Percentiles rank a stretch among this genome's conserved stretches.
Evolutionary conservation across 1,140 invertebrate genomes (phyloP).

Genomic region (Oryctes rhinoceros): DNA sequence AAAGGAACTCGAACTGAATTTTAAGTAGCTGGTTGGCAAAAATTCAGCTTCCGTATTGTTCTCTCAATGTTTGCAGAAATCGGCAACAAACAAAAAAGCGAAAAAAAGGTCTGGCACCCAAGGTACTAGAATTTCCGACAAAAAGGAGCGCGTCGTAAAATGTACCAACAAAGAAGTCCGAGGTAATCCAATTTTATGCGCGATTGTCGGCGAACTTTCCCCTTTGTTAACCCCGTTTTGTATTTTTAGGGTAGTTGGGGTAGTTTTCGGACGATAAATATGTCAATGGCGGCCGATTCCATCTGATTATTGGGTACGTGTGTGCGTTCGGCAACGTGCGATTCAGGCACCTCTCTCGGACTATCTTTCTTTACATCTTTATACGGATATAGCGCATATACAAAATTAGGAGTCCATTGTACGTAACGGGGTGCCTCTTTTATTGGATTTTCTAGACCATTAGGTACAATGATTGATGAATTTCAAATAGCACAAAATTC

Average conservation of each 20-base stretch:
- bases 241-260: constrained; percentile 6
- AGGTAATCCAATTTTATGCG: constrained; percentile 28
- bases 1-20: not conserved
- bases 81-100: not conserved
- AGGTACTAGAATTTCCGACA: constrained; percentile 3
- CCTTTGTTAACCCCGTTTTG: constrained; percentile 12
- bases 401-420: constrained; percentile 8
- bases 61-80: not conserved
- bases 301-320: not conserved
- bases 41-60: not conserved
- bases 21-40: not conserved
- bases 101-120: not conserved
- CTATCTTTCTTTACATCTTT: constrained; percentile 2
- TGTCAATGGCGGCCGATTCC: constrained; percentile 1
- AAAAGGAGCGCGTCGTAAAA: constrained; percentile 16
- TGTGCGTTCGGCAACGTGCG: not conserved
- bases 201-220: constrained; percentile 29
- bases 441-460: constrained; percentile 26
- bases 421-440: not conserved
- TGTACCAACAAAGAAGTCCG: constrained; percentile 21
- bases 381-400: not conserved
- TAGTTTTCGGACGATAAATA: constrained; percentile 16
- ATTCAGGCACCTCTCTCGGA: not conserved
- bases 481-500: not conserved
- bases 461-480: constrained; percentile 19